These are phyloP conservation scores for Butorides virescens DNA, from an alignment of 2,113 vertebrate genomes.

Conservation along the genomic window DNA sequence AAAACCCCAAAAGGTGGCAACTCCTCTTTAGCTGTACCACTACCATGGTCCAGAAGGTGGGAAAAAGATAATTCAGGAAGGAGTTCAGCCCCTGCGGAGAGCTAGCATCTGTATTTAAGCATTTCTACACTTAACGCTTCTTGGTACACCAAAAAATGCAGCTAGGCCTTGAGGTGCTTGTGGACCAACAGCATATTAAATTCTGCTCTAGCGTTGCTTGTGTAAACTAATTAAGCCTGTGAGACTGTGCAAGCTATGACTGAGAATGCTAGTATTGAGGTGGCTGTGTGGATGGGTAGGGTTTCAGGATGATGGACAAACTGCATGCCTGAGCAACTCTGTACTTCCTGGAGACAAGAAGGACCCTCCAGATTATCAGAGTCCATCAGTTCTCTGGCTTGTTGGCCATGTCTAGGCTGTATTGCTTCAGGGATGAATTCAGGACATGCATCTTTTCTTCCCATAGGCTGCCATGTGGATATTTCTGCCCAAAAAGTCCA, in stretches of 20 bases:
- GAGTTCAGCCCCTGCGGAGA: neutral
- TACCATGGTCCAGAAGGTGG: fast-evolving
- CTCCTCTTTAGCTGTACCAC: neutral
- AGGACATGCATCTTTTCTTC: neutral
- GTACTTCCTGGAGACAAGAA: neutral
- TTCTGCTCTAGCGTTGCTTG: neutral
- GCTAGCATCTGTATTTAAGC: neutral
- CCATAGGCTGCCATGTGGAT: neutral
- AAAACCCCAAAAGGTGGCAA: neutral
- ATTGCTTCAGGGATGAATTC: neutral
- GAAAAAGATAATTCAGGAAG: neutral
- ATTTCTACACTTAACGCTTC: neutral
- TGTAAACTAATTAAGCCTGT: neutral
- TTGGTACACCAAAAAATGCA: neutral
- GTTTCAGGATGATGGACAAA: neutral
- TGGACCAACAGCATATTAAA: neutral
- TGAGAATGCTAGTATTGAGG: neutral
- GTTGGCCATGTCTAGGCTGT: neutral
- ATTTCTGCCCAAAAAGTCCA: neutral
- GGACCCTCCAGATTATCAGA: neutral
- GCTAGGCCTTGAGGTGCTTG: neutral
- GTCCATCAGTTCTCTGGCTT: neutral
- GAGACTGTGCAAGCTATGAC: neutral
- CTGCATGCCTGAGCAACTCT: neutral
- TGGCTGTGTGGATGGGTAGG: neutral